Evolutionary conservation across 2,797 vertebrate species (phyloP), one percentile per base, ranked within the genome.

Genomic region (Hydrolagus colliei): DNA sequence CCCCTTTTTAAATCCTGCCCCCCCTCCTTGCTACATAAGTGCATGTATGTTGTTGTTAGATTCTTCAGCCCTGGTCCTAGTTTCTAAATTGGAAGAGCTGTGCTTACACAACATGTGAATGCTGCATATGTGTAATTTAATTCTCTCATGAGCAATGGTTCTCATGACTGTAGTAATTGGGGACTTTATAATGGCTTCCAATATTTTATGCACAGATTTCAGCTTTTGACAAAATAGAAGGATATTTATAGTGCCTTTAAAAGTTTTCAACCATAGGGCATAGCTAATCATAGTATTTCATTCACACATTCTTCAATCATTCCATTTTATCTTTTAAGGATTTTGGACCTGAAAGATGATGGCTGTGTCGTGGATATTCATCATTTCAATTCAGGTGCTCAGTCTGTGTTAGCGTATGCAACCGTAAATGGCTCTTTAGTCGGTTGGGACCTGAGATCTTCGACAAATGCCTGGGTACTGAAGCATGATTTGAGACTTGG

Each of bases 351-450:
- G 87, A 96, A 95, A 88, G 94, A 97, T 32, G 97, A 99, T 16
- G 98, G 98, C 87, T 99, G 96, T 65, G 96, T 96, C 0, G 97
- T 99, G 59, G 98, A 99, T 86, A 93, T 99, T 90, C 97, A 99
- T 88, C 97, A 99, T 88, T 99, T 99, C 88, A 97, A 97, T 92
- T 95, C 97, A 0, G 97, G 98, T 16, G 92, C 97, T 0, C 97
- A 98, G 92, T 97, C 97, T 0, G 95, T 99, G 68, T 91, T 99
- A 87, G 97, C 97, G 10, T 99, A 98, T 0, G 95, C 96, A 67
- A 98, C 97, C 0, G 98, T 98, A 72, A 97, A 98, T n/a, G 98
- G 98, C 10, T 96, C 95, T 0, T 92, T 99, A 90, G 95, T 99
- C 8, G 98, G 98, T 88, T 99, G 98, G 98, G 98, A 99, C 92